Base-by-base conservation (phyloP, 2,113 vertebrate genomes). In the Tylochromis polylepis region DNA sequence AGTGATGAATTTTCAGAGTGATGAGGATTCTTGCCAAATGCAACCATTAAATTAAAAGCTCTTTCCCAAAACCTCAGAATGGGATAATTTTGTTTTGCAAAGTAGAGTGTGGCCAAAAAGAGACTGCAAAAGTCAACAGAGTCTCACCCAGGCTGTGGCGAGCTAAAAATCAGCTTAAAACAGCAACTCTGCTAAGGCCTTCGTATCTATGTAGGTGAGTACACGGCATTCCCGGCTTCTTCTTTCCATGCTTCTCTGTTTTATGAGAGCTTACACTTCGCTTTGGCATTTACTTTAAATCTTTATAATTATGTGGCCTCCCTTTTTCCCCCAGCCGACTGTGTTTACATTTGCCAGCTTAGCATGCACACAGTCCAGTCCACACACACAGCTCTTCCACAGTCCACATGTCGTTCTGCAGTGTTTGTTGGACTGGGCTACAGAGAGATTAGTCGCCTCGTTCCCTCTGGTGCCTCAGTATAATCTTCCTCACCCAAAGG, bases 341-440 rank as follows among this genome's bases (percentile, higher is more conserved):
- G 85, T 92, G 91, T 94, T 95, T 94, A 93, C 90, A 86, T 93
- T 93, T 82, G 85, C 86, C 91, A 89, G 93, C 87, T 92, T 95
- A 88, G 83, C 90, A 85, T 92, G 91, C 85, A 90, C 80, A 77
- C 82, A 62, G 87, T 79, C 85, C 86, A 82, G 88, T 90, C 88
- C 77, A 87, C 87, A 89, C 79, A 86, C 87, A 81, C 62, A 29
- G 78, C 75, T 78, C 80, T 79, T 83, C 77, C 49, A 67, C 84
- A 18, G 55, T 89, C 91, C 90, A 85, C 87, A 89, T 89, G 89
- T 77, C 75, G 57, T 82, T 87, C 34, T 94, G 91, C 49, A 38
- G 83, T 78, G 89, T 87, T 89, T 85, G 90, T 88, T 85, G 88
- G 88, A 87, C 90, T 2, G 77, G 53, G 87, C 87, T 90, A 83